Percentiles rank a stretch among this genome's conserved stretches.
Conservation (phyloP, 2,888 invertebrate species). For the Tetheella fluctuosa region DNA sequence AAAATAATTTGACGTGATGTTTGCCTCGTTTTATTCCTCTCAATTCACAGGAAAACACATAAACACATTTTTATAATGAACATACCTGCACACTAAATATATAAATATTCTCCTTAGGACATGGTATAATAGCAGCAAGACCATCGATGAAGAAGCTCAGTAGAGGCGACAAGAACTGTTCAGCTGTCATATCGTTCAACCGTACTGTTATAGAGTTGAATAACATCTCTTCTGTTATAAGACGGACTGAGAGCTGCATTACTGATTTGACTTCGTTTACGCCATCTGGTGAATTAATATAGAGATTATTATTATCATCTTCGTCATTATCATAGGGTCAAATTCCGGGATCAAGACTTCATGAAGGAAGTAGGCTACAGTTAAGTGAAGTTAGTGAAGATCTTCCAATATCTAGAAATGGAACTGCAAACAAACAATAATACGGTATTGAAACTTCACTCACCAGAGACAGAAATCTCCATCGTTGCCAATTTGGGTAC, state of each 20-base stretch:
- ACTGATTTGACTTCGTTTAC: conserved; percentile 96
- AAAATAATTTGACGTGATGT: too few relatives aligned
- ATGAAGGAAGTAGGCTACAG: too few relatives aligned
- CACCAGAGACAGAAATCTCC: conserved; percentile 95
- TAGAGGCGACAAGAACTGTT: conserved; percentile 95
- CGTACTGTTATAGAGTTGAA: conserved; percentile 97
- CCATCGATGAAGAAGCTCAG: conserved; percentile 95
- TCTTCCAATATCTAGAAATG: too few relatives aligned
- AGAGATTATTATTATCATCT: too few relatives aligned
- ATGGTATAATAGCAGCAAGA: conserved; percentile 95
- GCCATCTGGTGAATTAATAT: conserved; percentile 86
- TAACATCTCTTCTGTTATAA: conserved; percentile 97
- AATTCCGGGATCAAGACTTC: too few relatives aligned
- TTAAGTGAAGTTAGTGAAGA: too few relatives aligned
- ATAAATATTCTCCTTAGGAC: conserved; percentile 95
- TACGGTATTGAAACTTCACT: too few relatives aligned
- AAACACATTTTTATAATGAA: too few relatives aligned
- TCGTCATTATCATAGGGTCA: too few relatives aligned
- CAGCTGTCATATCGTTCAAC: conserved; percentile 96
- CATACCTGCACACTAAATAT: conserved; percentile 93
- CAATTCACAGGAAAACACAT: not conserved
- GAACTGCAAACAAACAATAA: too few relatives aligned
- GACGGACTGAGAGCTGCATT: conserved; percentile 94
- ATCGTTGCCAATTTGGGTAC: conserved; percentile 96
- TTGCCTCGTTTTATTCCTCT: too few relatives aligned